phyloP scores from a whole-genome alignment of 2,888 invertebrate genomes.

The Scaptodrosophila latifasciaeformis region DNA sequence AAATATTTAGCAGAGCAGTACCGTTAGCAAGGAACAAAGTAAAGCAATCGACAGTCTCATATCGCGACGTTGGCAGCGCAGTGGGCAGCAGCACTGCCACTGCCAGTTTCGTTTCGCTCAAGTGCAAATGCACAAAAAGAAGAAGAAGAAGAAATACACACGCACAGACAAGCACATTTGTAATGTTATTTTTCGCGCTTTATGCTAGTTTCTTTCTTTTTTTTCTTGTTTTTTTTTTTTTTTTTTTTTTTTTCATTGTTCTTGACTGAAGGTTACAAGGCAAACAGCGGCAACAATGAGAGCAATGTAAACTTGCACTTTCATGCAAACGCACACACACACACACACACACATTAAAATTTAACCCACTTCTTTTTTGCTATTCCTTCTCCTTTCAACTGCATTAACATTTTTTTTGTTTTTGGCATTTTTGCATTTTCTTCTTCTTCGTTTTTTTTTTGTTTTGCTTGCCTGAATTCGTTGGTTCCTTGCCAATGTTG shows the following conservation, averaged over 20 bases:
- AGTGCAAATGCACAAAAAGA: constrained; percentile 32
- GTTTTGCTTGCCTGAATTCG: too few species aligned
- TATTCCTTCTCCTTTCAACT: constrained; percentile 15
- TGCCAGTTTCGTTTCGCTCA: constrained; percentile 23
- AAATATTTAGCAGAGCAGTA: too few species aligned
- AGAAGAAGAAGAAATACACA: neutral
- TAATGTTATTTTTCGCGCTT: constrained; percentile 47
- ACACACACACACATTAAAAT: constrained; percentile 28
- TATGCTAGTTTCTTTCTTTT: constrained; percentile 55
- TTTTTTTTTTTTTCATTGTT: constrained; percentile 2
- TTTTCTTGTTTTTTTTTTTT: constrained; percentile 23
- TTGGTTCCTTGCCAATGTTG: too few species aligned
- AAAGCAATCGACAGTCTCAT: constrained; percentile 4
- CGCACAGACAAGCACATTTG: constrained; percentile 23
- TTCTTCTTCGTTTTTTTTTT: constrained; percentile 2
- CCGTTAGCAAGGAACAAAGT: constrained; percentile 18
- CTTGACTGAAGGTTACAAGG: constrained; percentile 16
- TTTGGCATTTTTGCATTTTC: neutral
- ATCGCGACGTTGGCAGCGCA: neutral
- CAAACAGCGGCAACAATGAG: constrained; percentile 19
- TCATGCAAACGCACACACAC: constrained; percentile 31
- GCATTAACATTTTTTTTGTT: constrained; percentile 2
- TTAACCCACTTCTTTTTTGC: too few species aligned
- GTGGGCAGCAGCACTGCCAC: neutral
- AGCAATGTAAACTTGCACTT: constrained; percentile 48